Base-by-base conservation (phyloP, 2,888 invertebrate species). In the Scaptomyza cyrtandrae region DNA sequence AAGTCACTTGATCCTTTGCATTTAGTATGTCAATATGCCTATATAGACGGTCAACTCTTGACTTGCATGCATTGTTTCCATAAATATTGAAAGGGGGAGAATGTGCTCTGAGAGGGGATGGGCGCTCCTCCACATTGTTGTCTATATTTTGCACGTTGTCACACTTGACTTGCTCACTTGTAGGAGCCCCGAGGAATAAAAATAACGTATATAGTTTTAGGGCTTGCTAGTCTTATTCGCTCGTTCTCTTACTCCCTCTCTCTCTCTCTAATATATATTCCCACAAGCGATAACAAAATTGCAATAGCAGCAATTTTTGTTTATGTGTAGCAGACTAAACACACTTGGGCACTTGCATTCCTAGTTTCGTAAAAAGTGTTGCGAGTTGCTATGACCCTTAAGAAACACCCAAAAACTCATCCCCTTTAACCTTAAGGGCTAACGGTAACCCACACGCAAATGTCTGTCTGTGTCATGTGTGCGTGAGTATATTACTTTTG, bases 41-140 rank as follows among this genome's bases (percentile, higher is more conserved):
- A 78, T 67, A 50, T 11, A 56, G 52, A 61, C 66, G 62, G 59
- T 58, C 48, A 66, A 60, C 71, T 55, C 77, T 77, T 78, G 84
- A 60, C 75, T 78, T 69, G 84, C 82, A 74, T 80, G 84, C 74
- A 85, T 85, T 83, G 85, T 83, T 85, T 78, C 78, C 78, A 71
- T 70, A 70, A 70, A 82, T 73, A 69, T 68, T 71, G 50, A 63
- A 63, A 53, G 48, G 63, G 10, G 13, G 35, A 31, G 33, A 19
- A n/a, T 45, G 33, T 24, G 53, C 19, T 9, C 35, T 46, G 54
- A 39, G 45, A 24, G 52, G 39, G 43, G 56, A 41, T 53, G 43
- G 54, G 50, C 31, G 35, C 37, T 69, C 43, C 48, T 19, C 58
- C 44, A 11, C 13, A 52, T 75, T 75, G 72, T 75, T 75, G 76